These are phyloP conservation scores for Acromyrmex echinatior DNA, from an alignment of 1,140 invertebrate genomes.

Conservation along the genomic window DNA sequence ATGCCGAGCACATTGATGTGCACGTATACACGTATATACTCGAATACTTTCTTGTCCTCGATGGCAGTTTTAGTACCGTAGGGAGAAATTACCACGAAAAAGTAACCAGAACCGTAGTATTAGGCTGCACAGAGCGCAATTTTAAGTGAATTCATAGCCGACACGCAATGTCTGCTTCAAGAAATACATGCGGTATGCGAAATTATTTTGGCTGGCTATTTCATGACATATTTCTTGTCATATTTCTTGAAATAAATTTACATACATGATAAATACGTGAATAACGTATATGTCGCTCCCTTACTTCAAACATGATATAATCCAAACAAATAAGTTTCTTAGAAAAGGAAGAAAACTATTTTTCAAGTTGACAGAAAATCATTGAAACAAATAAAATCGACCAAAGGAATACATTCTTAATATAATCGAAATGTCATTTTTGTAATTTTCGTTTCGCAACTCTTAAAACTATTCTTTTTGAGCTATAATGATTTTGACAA, in stretches of 20 bases:
- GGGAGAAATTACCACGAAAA: conserved; percentile 65
- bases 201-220: conserved; percentile 8
- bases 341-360: too few relatives aligned
- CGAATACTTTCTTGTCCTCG: conserved; percentile 65
- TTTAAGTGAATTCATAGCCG: conserved; percentile 41
- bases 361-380: too few relatives aligned
- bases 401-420: too few relatives aligned
- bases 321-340: too few relatives aligned
- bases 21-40: conserved; percentile 5
- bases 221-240: background rate
- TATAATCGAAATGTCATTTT: too few relatives aligned
- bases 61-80: conserved; percentile 71
- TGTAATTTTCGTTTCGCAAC: too few relatives aligned
- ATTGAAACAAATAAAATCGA: too few relatives aligned
- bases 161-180: background rate
- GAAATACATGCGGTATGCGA: background rate
- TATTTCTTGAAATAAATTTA: background rate
- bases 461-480: too few relatives aligned
- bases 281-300: background rate
- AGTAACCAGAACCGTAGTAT: conserved; percentile 35
- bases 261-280: background rate
- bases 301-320: too few relatives aligned
- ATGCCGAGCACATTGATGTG: conserved; percentile 32
- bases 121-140: background rate
- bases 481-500: too few relatives aligned